phyloP scores from a whole-genome alignment of 2,888 invertebrate genomes.

The Magallana nippona region DNA sequence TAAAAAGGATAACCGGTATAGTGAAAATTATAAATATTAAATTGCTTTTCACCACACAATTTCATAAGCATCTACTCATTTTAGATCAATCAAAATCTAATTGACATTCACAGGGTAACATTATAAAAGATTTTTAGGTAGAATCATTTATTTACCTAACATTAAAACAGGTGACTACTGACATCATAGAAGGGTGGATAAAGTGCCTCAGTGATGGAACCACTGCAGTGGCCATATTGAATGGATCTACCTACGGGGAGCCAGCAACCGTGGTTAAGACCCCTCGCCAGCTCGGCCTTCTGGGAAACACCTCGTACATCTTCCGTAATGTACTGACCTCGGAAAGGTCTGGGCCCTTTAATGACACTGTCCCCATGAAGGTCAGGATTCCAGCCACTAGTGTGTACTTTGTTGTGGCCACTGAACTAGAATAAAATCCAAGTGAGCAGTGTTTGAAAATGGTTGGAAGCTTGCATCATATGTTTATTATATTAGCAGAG shows the following conservation, averaged over 20 bases:
- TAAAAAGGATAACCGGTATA: too few species aligned
- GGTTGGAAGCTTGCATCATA: neutral
- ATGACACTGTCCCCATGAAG: neutral
- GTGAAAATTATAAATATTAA: too few species aligned
- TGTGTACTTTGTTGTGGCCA: neutral
- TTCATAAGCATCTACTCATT: too few species aligned
- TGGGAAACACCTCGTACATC: neutral
- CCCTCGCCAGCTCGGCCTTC: neutral
- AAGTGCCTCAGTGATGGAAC: slow-evolving; percentile 79
- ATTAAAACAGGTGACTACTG: neutral
- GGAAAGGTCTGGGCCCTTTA: neutral
- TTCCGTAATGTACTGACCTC: neutral
- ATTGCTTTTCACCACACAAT: too few species aligned
- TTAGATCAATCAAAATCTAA: too few species aligned
- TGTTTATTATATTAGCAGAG: neutral
- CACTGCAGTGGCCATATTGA: slow-evolving; percentile 68
- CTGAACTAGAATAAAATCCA: neutral
- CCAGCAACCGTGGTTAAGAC: slow-evolving; percentile 44
- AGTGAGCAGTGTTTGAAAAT: neutral
- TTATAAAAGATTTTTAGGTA: too few species aligned
- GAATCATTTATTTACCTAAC: too few species aligned
- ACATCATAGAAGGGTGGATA: slow-evolving; percentile 87
- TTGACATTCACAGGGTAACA: too few species aligned
- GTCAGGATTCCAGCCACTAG: neutral
- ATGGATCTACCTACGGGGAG: slow-evolving; percentile 60